Conservation (phyloP, 2,113 vertebrate genomes). For the Stegostoma tigrinum region DNA sequence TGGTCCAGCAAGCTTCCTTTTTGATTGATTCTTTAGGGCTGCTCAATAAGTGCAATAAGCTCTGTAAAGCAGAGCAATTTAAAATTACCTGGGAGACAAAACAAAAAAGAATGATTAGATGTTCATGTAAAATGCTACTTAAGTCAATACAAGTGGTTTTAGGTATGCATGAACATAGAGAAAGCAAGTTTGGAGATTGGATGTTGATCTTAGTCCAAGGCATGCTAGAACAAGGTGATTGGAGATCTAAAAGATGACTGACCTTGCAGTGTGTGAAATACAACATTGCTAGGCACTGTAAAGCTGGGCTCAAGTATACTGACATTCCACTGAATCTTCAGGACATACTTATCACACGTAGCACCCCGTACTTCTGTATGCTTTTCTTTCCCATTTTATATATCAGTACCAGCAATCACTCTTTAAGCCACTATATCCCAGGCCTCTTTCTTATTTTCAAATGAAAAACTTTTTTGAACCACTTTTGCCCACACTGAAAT, state of each 20-base stretch:
- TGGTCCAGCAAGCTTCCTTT: conserved; percentile 97
- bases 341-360: not conserved
- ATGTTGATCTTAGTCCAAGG: not conserved
- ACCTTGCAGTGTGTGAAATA: not conserved
- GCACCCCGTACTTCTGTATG: not conserved
- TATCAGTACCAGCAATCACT: not conserved
- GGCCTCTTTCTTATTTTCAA: not conserved
- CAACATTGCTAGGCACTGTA: not conserved
- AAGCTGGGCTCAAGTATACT: not conserved
- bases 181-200: not conserved
- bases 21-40: conserved; percentile 98
- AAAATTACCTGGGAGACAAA: conserved; percentile 75
- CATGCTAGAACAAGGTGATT: not conserved
- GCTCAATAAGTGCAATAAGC: conserved; percentile 85
- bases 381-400: not conserved
- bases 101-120: not conserved
- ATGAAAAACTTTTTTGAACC: not conserved
- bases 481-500: not conserved
- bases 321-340: not conserved
- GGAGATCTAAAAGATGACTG: not conserved
- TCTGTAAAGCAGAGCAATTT: conserved; percentile 93
- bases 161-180: not conserved
- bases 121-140: not conserved
- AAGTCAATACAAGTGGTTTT: not conserved
- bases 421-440: not conserved